Conservation (phyloP, 2,113 vertebrate species). For the Gallinago undulata region DNA sequence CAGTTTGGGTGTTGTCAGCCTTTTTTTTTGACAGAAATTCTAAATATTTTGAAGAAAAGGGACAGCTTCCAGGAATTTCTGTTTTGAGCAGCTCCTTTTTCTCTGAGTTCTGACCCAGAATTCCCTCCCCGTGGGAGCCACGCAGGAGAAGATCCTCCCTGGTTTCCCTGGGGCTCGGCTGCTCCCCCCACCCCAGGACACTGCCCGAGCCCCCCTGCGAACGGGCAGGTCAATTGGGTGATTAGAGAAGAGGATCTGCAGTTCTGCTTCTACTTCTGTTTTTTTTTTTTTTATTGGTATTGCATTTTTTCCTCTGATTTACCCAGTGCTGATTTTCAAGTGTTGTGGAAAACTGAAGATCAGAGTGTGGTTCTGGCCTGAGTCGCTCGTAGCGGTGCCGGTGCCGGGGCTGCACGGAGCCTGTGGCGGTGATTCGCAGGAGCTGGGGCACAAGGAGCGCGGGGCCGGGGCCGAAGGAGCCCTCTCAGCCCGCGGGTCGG, state of each 20-base stretch:
- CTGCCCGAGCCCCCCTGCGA: background rate
- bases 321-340: slow-evolving; percentile 6
- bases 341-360: slow-evolving; percentile 17
- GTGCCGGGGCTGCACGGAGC: background rate
- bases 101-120: background rate
- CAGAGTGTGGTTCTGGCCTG: slow-evolving; percentile 21
- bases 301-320: background rate
- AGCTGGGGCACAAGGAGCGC: background rate
- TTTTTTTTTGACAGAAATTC: slow-evolving; percentile 24
- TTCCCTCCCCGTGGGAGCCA: rapidly evolving
- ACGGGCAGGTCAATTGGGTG: too few relatives aligned
- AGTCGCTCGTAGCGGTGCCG: background rate
- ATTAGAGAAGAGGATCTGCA: background rate
- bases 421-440: background rate
- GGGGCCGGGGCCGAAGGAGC: background rate
- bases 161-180: rapidly evolving
- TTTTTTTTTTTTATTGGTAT: rapidly evolving
- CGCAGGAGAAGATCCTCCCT: background rate
- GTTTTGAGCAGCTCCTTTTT: background rate
- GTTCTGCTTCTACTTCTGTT: background rate
- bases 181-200: rapidly evolving
- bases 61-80: background rate
- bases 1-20: slow-evolving; percentile 40
- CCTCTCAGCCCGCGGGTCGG: rapidly evolving
- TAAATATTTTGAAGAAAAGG: slow-evolving; percentile 42